These are phyloP conservation scores for Hydrolagus colliei DNA, from an alignment of 2,797 vertebrate species.

Conservation along the genomic window DNA sequence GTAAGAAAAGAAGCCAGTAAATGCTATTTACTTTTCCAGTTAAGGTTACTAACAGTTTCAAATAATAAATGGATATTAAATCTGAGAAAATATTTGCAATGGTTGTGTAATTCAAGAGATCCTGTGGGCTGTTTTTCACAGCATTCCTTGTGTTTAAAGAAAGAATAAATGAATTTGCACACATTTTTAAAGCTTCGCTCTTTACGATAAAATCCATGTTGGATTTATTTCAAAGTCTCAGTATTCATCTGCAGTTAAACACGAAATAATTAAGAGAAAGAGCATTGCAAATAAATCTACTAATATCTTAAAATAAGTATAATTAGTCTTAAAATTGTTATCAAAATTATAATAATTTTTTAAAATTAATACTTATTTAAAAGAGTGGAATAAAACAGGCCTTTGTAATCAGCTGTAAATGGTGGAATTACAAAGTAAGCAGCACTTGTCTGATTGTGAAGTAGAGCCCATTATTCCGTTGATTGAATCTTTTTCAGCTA, in stretches of 20 bases:
- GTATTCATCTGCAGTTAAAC: conserved; percentile 18
- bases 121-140: not conserved
- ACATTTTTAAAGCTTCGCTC: not conserved
- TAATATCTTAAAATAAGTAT: conserved; percentile 70
- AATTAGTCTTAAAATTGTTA: conserved; percentile 78
- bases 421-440: conserved; percentile 78
- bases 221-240: not conserved
- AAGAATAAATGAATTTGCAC: no score
- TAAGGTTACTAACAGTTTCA: no score
- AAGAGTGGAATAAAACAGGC: conserved; percentile 73
- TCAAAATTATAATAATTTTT: conserved; percentile 87
- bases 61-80: no score
- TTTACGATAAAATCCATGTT: not conserved
- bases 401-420: conserved; percentile 94
- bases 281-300: conserved; percentile 3
- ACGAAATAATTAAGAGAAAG: not conserved
- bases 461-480: conserved; percentile 88
- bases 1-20: no score
- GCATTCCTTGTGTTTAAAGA: not conserved
- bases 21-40: no score
- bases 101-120: not conserved
- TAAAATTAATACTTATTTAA: conserved; percentile 79
- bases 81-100: no score
- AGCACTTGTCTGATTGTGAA: conserved; percentile 97
- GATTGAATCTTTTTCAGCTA: conserved; percentile 77